These are phyloP conservation scores for Andrena fulva DNA, from an alignment of 2,888 invertebrate genomes.

Conservation along the genomic window DNA sequence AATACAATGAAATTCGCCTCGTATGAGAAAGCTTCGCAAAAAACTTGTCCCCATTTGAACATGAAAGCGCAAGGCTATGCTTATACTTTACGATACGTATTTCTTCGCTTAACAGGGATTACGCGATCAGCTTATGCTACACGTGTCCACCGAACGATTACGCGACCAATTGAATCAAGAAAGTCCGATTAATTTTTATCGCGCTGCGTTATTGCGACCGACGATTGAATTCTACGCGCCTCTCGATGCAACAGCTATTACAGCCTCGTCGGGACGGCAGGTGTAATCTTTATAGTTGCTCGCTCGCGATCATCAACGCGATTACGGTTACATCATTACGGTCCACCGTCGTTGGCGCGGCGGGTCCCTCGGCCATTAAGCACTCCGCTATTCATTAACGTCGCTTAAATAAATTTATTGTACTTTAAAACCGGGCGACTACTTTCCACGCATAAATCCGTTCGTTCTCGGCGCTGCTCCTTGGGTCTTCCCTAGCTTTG, in stretches of 20 bases:
- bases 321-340: constrained; percentile 55
- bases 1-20: too few relatives aligned
- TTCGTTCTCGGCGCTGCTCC: constrained; percentile 9
- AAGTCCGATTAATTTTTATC: constrained; percentile 25
- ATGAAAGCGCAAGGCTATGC: background rate
- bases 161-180: constrained; percentile 5
- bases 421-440: constrained; percentile 56
- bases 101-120: constrained; percentile 30
- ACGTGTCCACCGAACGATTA: constrained; percentile 37
- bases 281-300: constrained; percentile 40
- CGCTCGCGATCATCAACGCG: constrained; percentile 27
- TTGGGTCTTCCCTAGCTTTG: constrained; percentile 3
- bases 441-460: constrained; percentile 60
- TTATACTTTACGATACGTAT: constrained; percentile 27
- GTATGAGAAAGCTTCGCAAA: background rate
- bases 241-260: constrained; percentile 24
- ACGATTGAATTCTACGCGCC: constrained; percentile 1
- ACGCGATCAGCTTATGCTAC: constrained; percentile 38
- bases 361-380: constrained; percentile 52
- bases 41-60: background rate
- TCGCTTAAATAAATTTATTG: constrained; percentile 67
- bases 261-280: background rate
- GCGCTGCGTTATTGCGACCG: constrained; percentile 18
- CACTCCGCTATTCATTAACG: constrained; percentile 64
- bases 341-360: constrained; percentile 35